A percentile compares a stretch with the other conserved stretches of the same genome.
These are phyloP conservation scores for Gila orcuttii DNA, from an alignment of 2,113 vertebrate species.

Conservation along the genomic window DNA sequence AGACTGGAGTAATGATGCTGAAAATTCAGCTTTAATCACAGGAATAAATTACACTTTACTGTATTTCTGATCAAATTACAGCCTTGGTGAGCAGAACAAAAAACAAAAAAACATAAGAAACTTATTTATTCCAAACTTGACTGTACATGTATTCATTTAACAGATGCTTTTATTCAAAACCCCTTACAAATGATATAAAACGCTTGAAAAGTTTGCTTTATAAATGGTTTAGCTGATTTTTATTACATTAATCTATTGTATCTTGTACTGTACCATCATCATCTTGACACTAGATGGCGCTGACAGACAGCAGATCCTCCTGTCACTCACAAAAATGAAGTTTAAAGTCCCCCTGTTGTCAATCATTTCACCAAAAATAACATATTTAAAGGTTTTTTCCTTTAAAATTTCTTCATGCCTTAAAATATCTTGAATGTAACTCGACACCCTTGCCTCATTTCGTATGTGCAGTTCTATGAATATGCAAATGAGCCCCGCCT, in stretches of 20 bases:
- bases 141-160: background rate
- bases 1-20: too few species aligned
- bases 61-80: background rate
- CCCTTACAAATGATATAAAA: background rate
- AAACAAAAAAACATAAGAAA: background rate
- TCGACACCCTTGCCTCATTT: too few species aligned
- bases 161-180: background rate
- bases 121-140: background rate
- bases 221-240: background rate
- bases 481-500: too few species aligned
- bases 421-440: too few species aligned
- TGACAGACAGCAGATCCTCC: background rate
- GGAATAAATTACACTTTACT: background rate
- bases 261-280: background rate
- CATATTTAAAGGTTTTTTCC: too few species aligned
- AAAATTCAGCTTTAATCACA: background rate
- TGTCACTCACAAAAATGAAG: too few species aligned
- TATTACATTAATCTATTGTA: background rate
- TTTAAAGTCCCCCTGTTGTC: too few species aligned
- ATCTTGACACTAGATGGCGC: background rate
- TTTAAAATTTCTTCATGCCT: too few species aligned
- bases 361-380: too few species aligned
- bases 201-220: background rate
- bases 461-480: too few species aligned
- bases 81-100: background rate